Evolutionary conservation across 1,140 invertebrate species (phyloP).

Genomic region (Atopsyche davidsoni): DNA sequence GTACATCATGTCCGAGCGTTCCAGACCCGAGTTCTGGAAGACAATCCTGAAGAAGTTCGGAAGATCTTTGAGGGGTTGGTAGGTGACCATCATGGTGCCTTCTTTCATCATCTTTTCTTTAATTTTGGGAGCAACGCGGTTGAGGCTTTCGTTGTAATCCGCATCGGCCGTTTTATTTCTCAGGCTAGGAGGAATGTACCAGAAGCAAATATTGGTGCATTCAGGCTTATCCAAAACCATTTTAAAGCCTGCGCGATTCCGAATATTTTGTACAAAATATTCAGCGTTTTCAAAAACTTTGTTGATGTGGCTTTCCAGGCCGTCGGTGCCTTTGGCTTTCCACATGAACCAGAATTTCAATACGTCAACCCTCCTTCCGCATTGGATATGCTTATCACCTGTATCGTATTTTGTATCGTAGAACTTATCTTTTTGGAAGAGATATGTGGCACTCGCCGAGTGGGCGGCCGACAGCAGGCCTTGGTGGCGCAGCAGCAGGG

Average conservation of each 20-base stretch:
- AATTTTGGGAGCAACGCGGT: conserved; percentile 82
- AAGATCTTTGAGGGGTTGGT: conserved; percentile 73
- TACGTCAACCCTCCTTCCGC: conserved; percentile 89
- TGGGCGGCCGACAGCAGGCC: conserved; percentile 57
- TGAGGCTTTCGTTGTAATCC: conserved; percentile 62
- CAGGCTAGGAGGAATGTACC: conserved; percentile 83
- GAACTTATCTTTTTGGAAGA: conserved; percentile 95
- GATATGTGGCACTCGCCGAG: conserved; percentile 74
- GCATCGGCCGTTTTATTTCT: conserved; percentile 50
- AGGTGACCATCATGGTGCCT: conserved; percentile 92
- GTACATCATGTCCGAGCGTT: conserved; percentile 74
- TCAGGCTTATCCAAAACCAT: conserved; percentile 75
- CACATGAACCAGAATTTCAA: conserved; percentile 98
- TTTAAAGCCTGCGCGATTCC: conserved; percentile 62
- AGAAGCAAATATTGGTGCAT: conserved; percentile 93
- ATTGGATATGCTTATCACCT: conserved; percentile 89
- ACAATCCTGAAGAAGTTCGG: conserved; percentile 94
- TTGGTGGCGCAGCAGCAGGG: conserved; percentile 70
- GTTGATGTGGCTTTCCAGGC: conserved; percentile 75
- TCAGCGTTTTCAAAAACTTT: conserved; percentile 67
- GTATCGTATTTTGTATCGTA: conserved; percentile 89
- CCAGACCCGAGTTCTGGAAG: conserved; percentile 81
- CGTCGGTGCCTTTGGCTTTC: conserved; percentile 85
- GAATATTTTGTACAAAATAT: conserved; percentile 65
- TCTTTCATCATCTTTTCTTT: conserved; percentile 93